Base-by-base conservation (phyloP, 1,140 invertebrate species). In the Yoshiicerus persimilis region DNA sequence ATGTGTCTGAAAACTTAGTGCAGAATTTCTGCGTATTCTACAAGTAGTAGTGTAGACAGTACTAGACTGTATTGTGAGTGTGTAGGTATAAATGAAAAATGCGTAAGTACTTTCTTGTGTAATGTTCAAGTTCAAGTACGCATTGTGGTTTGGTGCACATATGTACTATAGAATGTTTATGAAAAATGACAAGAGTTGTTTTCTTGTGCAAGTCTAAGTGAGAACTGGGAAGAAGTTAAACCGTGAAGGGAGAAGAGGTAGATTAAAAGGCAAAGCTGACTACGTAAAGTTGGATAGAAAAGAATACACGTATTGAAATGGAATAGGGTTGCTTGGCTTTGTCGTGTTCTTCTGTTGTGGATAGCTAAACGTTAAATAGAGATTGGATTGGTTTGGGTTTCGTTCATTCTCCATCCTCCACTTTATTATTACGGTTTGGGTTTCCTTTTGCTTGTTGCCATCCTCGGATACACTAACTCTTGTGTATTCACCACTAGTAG, bases 351-450 rank as follows among this genome's bases (percentile, higher is more conserved):
- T 41, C 9, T 66, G 62, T 80, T 80, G 75, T 80, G 75, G 75
- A 80, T 34, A 80, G 75, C 75, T 80, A 80, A 80, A 80, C 34
- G 75, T 32, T 80, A 80, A 80, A 80, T 80, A 80, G 75, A 80
- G 75, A 80, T 80, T 66, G 64, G 64, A 66, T 66, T 80, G 75
- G 75, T 80, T 80, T 80, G 75, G 75, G 75, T 32, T 80, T 80
- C 75, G 36, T 80, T 80, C 75, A 36, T 36, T 80, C 75, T 80
- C 75, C 75, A 80, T 80, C 75, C 75, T 80, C 75, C 75, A 80
- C 75, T 80, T 80, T 80, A 80, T 66, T 66, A 66, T 30, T 34
- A 77, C 75, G 75, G 16, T 80, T 23, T 80, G 75, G 34, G 5
- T 80, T 36, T 80, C 13, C 75, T 36, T 77, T 75, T n/a, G 41